These are phyloP conservation scores for Agelastica alni DNA, from an alignment of 2,888 invertebrate genomes.

Conservation along the genomic window DNA sequence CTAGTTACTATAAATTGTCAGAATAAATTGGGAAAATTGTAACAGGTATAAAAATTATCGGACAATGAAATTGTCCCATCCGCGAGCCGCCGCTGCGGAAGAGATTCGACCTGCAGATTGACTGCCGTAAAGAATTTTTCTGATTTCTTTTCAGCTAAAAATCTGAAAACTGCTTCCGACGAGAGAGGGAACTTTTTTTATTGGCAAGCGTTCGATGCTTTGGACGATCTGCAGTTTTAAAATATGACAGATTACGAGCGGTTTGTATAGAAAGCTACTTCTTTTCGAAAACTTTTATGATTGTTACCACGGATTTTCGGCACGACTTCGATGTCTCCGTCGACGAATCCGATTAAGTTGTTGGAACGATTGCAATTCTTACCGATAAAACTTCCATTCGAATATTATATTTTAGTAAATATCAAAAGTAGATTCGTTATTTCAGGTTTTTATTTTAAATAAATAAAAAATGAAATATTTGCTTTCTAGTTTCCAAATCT, in stretches of 20 bases:
- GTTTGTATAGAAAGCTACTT: background rate
- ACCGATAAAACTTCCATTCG: too few species aligned
- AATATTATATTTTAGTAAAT: too few species aligned
- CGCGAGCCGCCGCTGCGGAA: background rate
- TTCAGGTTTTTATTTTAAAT: too few species aligned
- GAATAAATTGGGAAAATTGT: too few species aligned
- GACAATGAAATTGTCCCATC: background rate
- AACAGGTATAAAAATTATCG: too few species aligned
- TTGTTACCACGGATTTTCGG: background rate
- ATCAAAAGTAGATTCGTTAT: too few species aligned
- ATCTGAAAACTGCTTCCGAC: slow-evolving; percentile 4
- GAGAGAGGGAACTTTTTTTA: slow-evolving; percentile 1
- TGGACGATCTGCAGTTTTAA: slow-evolving; percentile 11
- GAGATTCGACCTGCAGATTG: background rate
- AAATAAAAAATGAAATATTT: too few species aligned
- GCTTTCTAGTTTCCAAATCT: too few species aligned
- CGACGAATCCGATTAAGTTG: too few species aligned
- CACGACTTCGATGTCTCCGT: too few species aligned
- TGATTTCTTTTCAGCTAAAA: slow-evolving; percentile 6
- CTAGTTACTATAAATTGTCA: too few species aligned
- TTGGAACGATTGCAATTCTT: too few species aligned
- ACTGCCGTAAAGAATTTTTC: background rate
- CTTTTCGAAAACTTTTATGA: slow-evolving; percentile 1
- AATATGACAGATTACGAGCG: slow-evolving; percentile 18
- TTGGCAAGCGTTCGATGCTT: slow-evolving; percentile 7